Evolutionary conservation across 2,888 invertebrate species (phyloP), one percentile per base, ranked within the genome.

Genomic region (Polydesmus complanatus): DNA sequence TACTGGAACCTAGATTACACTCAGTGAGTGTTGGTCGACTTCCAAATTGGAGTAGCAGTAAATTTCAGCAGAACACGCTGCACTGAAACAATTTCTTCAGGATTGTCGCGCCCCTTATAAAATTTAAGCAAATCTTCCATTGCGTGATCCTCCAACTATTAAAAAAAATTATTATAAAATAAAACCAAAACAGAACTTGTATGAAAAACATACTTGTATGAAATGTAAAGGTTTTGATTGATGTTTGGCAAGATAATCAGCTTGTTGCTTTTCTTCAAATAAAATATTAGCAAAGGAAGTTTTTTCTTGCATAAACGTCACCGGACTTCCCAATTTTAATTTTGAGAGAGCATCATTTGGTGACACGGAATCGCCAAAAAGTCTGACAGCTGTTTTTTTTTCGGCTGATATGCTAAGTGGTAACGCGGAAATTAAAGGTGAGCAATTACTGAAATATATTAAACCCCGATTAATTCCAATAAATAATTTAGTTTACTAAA

Each of bases 101-200:
- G 79, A 27, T 81, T 70, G 37, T 83, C 81, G 61, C 81, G 81
- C 1, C 82, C 80, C 68, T 83, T 83, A 74, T 91, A 91, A 72
- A 86, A 85, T 62, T 78, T 77, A 61, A 82, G 78, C 62, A 92
- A 73, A 66, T 90, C 88, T 63, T 85, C 83, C 66, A 92, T 88
- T 0, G 91, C 91, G 71, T 82, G 83, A 72, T 92, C 91, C 77
- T 92, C 92, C 66, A 88, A 78, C 86, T 87, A 75, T 23, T 48
- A 77, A 74, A 65, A 50, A 62, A 57, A 64, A 27, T 23, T 25
- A 27, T n/a, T 2, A 2, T 50, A 49, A 58, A 58, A 25, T 25
- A 18, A 22, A 11, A 53, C 47, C 18, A 5, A 8, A 51, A 19
- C 21, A 19, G 21, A 51, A 51, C n/a, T n/a, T 18, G 21, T 5